Evolutionary conservation across 1,140 invertebrate genomes (phyloP).

Genomic region (Elymnias hypermnestra): DNA sequence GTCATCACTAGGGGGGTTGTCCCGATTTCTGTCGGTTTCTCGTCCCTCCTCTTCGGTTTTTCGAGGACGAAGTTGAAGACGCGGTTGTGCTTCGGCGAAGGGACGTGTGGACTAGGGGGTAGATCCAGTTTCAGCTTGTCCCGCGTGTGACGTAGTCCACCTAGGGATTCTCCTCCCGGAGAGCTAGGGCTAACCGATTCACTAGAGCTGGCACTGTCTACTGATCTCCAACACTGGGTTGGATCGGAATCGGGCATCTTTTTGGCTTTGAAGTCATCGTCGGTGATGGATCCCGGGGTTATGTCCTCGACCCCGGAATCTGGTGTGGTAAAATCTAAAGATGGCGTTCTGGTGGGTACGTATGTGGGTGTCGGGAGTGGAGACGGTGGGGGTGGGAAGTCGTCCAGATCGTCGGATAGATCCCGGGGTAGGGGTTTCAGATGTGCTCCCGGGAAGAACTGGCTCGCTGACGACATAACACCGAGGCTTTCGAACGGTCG

Average conservation of each 20-base stretch:
- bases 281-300: constrained; percentile 69
- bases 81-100: constrained; percentile 51
- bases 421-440: constrained; percentile 40
- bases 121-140: constrained; percentile 84
- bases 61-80: constrained; percentile 63
- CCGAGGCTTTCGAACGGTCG: constrained; percentile 81
- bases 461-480: constrained; percentile 78
- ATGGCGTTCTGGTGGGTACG: constrained; percentile 36
- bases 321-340: constrained; percentile 73
- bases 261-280: constrained; percentile 48
- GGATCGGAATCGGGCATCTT: constrained; percentile 30
- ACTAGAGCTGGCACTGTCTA: constrained; percentile 59
- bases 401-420: constrained; percentile 33
- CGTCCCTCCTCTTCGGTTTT: constrained; percentile 39
- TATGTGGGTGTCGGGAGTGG: constrained; percentile 23
- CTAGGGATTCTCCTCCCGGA: constrained; percentile 69
- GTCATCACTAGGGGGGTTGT: constrained; percentile 46
- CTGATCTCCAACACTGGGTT: constrained; percentile 32
- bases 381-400: constrained; percentile 39
- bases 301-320: constrained; percentile 78
- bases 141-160: constrained; percentile 84
- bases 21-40: constrained; percentile 10
- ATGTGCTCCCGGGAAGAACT: constrained; percentile 83
- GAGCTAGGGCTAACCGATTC: constrained; percentile 60
- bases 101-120: constrained; percentile 70